Evolutionary conservation across 2,888 invertebrate genomes (phyloP).

Genomic region (Carpatolechia fugitivella): DNA sequence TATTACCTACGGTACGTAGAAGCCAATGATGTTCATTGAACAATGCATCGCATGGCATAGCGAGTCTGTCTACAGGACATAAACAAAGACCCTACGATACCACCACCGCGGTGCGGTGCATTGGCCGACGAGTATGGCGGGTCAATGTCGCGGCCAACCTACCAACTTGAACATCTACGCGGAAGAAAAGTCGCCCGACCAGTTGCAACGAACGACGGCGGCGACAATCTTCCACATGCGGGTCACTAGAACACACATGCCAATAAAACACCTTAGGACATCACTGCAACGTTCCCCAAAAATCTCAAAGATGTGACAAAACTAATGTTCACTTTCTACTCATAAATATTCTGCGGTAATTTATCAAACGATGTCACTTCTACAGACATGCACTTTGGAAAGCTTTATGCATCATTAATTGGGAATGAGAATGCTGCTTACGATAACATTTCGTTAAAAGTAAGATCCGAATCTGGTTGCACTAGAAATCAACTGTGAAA

Average conservation of each 20-base stretch:
- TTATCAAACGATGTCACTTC: conserved; percentile 24
- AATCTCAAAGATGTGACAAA: conserved; percentile 1
- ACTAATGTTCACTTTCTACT: conserved; percentile 20
- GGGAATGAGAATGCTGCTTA: conserved; percentile 10
- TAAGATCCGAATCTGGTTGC: conserved; percentile 44
- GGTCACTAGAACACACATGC: conserved; percentile 59
- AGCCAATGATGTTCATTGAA: conserved; percentile 20
- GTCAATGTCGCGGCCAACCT: conserved; percentile 74
- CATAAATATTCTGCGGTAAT: conserved; percentile 16
- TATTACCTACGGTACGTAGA: conserved; percentile 16
- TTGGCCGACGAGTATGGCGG: conserved; percentile 71
- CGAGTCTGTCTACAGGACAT: conserved; percentile 61
- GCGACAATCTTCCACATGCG: conserved; percentile 13
- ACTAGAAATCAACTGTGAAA: conserved; percentile 67
- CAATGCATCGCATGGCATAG: conserved; percentile 36
- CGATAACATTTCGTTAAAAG: conserved; percentile 39
- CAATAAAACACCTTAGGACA: conserved; percentile 15
- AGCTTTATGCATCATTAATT: conserved; percentile 20
- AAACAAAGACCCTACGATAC: conserved; percentile 77
- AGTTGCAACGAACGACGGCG: conserved; percentile 48
- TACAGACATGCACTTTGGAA: conserved; percentile 21
- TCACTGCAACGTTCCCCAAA: not conserved
- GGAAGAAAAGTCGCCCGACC: conserved; percentile 62
- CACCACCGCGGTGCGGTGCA: conserved; percentile 47
- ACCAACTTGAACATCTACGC: conserved; percentile 60